phyloP scores from a whole-genome alignment of 2,797 vertebrate species.

The Lates japonicus region DNA sequence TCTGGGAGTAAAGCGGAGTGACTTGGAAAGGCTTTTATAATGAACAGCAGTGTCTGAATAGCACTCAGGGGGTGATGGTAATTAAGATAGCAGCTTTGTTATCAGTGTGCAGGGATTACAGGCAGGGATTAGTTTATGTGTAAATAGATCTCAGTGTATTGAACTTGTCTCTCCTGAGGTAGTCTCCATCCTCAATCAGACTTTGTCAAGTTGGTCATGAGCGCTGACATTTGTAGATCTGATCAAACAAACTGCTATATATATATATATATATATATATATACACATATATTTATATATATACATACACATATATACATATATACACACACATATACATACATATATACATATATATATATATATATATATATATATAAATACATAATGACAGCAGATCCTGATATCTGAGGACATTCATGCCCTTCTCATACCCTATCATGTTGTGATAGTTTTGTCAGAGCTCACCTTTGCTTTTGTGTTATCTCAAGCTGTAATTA shows the following conservation, averaged over 20 bases:
- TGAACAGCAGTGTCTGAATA: constrained; percentile 69
- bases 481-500: no score
- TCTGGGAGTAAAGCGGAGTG: constrained; percentile 19
- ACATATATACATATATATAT: no score
- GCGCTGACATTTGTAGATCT: constrained; percentile 32
- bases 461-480: no score
- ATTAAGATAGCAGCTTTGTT: constrained; percentile 78
- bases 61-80: constrained; percentile 72
- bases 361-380: no score
- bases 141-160: constrained; percentile 65
- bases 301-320: no score
- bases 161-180: constrained; percentile 53
- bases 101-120: constrained; percentile 69
- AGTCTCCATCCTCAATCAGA: constrained; percentile 55
- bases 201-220: constrained; percentile 40
- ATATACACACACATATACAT: no score
- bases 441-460: no score
- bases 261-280: no score
- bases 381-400: not conserved
- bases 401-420: not conserved
- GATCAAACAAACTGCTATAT: not conserved
- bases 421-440: not conserved
- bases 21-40: constrained; percentile 43
- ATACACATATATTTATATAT: no score
- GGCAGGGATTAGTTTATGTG: constrained; percentile 73